Conservation (phyloP, 2,113 vertebrate genomes). For the Mormyrus iriodes region DNA sequence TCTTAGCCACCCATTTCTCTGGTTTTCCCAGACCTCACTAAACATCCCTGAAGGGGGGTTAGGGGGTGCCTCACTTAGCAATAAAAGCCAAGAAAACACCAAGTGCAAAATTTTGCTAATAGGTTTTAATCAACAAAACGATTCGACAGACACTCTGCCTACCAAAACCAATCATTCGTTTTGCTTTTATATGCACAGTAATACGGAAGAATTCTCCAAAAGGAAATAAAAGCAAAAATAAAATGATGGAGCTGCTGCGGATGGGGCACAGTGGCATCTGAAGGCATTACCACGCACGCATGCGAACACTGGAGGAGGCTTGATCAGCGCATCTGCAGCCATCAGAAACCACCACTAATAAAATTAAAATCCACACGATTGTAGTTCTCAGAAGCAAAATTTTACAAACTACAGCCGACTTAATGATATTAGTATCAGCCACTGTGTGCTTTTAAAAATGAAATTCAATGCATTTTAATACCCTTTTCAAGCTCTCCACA, state of each 20-base stretch:
- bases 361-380: background rate
- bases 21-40: background rate
- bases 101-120: background rate
- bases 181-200: background rate
- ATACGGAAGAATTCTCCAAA: background rate
- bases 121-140: background rate
- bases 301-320: background rate
- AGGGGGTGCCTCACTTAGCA: background rate
- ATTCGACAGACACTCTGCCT: background rate
- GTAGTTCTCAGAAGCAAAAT: background rate
- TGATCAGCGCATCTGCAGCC: background rate
- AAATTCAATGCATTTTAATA: background rate
- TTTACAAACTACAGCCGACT: background rate
- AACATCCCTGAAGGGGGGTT: background rate
- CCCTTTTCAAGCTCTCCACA: background rate
- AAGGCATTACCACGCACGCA: background rate
- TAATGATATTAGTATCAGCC: background rate
- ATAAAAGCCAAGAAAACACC: background rate
- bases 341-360: background rate
- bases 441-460: background rate
- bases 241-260: background rate
- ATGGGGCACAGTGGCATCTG: background rate
- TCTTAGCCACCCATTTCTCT: background rate
- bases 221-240: background rate
- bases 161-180: background rate